Conservation (phyloP, 2,113 vertebrate genomes). For the Rhinogobius similis region DNA sequence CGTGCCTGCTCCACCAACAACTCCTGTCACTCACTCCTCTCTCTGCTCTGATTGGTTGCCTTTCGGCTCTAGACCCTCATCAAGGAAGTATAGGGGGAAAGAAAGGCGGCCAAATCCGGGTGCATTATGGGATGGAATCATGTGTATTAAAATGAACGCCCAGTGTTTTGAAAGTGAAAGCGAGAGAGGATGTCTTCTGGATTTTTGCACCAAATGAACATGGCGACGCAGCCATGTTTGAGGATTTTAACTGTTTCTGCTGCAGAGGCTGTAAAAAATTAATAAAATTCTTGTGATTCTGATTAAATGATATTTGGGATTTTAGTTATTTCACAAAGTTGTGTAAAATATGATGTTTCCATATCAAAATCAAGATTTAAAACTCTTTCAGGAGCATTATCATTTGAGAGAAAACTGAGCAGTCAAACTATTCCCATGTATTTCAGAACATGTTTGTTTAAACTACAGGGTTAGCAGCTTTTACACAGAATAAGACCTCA, state of each 20-base stretch:
- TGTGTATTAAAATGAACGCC: neutral
- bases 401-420: too few species aligned
- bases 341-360: neutral
- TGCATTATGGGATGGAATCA: slow-evolving; percentile 31
- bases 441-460: too few species aligned
- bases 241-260: slow-evolving; percentile 61
- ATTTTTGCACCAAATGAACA: slow-evolving; percentile 8
- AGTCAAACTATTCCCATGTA: too few species aligned
- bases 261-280: slow-evolving; percentile 50
- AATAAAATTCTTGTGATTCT: slow-evolving; percentile 66
- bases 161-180: neutral
- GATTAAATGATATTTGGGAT: slow-evolving; percentile 18
- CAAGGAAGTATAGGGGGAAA: neutral
- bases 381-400: neutral
- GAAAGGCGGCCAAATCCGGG: slow-evolving; percentile 12
- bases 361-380: neutral
- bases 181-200: slow-evolving; percentile 1
- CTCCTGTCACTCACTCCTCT: slow-evolving; percentile 25
- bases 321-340: neutral
- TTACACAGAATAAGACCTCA: too few species aligned
- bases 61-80: slow-evolving; percentile 30
- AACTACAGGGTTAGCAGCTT: too few species aligned
- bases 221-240: neutral
- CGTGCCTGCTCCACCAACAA: slow-evolving; percentile 70
- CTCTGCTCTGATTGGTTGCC: slow-evolving; percentile 50